Percentiles rank a stretch among this genome's conserved stretches.
Evolutionary conservation across 2,888 invertebrate species (phyloP).

Genomic region (Lagria hirta): DNA sequence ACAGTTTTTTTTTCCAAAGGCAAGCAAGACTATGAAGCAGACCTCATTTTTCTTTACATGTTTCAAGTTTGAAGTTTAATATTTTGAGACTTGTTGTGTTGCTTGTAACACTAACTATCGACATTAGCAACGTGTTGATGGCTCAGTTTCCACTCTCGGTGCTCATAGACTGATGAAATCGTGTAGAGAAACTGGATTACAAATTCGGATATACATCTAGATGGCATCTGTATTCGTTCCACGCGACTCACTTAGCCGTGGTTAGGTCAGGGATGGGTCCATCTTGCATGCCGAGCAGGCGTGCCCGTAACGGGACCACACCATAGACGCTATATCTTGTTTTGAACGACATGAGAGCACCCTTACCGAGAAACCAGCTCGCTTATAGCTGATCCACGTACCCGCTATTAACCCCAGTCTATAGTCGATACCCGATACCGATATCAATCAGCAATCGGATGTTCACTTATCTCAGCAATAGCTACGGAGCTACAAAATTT

Average conservation of each 20-base stretch:
- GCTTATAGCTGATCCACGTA: conserved; percentile 18
- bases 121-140: too few species aligned
- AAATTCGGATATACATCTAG: conserved; percentile 31
- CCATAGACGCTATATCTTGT: conserved; percentile 27
- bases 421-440: too few species aligned
- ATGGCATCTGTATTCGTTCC: conserved; percentile 41
- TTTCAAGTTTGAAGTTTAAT: too few species aligned
- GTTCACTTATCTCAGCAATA: background rate
- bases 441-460: conserved; percentile 17
- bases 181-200: conserved; percentile 22
- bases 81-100: too few species aligned
- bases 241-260: conserved; percentile 36
- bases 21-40: too few species aligned
- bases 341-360: conserved; percentile 25
- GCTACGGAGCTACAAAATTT: too few species aligned
- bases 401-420: conserved; percentile 18
- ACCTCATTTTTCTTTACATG: too few species aligned
- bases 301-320: conserved; percentile 40
- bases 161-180: conserved; percentile 15
- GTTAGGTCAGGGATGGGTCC: conserved; percentile 44
- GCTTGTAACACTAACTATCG: too few species aligned
- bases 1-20: too few species aligned
- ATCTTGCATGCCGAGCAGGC: conserved; percentile 43
- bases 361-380: conserved; percentile 9
- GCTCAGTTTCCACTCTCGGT: too few species aligned